Evolutionary conservation across 1,140 invertebrate species (phyloP), one percentile per base, ranked within the genome.

Genomic region (Ooceraea biroi): DNA sequence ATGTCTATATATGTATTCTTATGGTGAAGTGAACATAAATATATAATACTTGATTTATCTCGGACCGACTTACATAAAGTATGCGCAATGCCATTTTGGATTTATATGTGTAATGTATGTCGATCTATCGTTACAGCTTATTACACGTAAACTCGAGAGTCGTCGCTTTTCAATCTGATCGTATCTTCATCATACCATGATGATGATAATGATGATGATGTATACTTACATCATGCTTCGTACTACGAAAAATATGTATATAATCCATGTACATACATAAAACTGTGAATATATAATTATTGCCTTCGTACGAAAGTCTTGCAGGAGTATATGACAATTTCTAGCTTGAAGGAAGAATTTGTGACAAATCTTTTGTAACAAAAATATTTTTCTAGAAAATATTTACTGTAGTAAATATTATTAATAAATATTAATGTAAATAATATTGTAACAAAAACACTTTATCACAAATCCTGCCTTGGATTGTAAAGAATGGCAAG

Each of bases 21-120:
- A 85, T 86, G 66, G 55, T 3, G 7, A 7, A 36, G 83, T 86
- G 87, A 86, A 92, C 86, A 71, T 91, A 89, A 90, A 88, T 90
- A 91, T 63, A 80, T 65, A 48, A 66, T 89, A 86, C 61, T 84
- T 89, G 58, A 84, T 85, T 55, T 89, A 89, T 76, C 41, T 87
- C 30, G 72, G 89, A 80, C 60, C 60, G 73, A 86, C 77, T 71
- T 83, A 82, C 41, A 82, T 22, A 46, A 69, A 17, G 65, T 77
- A 74, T 80, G 78, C 27, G 73, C 69, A 68, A 61, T 80, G 52
- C 85, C 61, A 83, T 65, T 65, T 85, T 73, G 27, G 80, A 85
- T 87, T 85, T 89, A 48, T 80, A 48, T 84, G 14, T 71, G 44
- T 80, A 19, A 17, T 63, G 36, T 27, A 72, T 71, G 57, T 46